Evolutionary conservation across 2,797 vertebrate genomes (phyloP).

Genomic region (Macropus fuliginosus): DNA sequence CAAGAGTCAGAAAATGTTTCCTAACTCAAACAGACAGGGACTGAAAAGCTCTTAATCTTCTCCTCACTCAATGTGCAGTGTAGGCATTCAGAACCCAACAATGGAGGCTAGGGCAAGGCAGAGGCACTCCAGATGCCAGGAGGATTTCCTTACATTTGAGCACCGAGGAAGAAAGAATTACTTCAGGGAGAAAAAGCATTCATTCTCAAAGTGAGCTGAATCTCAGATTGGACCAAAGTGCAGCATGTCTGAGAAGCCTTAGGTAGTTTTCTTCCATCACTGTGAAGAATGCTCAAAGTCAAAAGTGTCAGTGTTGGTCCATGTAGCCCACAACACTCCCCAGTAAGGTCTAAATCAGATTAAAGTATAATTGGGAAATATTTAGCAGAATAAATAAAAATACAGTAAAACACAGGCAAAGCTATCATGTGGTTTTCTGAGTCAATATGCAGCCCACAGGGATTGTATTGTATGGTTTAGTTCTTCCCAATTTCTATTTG

Average conservation of each 20-base stretch:
- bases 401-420: background rate
- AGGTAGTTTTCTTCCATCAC: background rate
- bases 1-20: conserved; percentile 39
- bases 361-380: background rate
- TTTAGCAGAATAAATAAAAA: background rate
- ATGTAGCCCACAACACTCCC: background rate
- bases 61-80: conserved; percentile 47
- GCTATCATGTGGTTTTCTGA: background rate
- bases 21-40: conserved; percentile 39
- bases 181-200: conserved; percentile 40
- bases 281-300: background rate
- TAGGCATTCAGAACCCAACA: conserved; percentile 33
- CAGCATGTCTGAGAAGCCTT: background rate
- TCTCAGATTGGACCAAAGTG: background rate
- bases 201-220: background rate
- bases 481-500: background rate
- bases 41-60: conserved; percentile 54
- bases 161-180: background rate
- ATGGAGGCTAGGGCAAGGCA: conserved; percentile 19
- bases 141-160: conserved; percentile 1
- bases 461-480: too few species aligned
- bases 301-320: background rate
- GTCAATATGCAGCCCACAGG: too few species aligned
- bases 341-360: background rate
- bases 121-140: conserved; percentile 37